Conservation (phyloP, 35 echinoderm and acorn worm species). For the Lytechinus variegatus region DNA sequence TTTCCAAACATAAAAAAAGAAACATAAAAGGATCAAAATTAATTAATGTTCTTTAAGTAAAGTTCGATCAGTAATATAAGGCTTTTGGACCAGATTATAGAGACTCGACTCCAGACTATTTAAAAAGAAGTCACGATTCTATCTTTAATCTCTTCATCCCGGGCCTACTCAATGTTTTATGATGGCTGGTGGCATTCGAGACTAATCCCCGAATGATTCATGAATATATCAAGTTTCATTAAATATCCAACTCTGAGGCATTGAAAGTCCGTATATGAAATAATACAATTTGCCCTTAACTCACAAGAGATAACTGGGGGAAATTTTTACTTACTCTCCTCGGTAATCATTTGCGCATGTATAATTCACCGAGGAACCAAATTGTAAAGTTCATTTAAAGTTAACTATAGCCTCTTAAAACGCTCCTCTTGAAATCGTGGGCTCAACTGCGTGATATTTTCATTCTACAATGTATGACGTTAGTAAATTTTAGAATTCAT, state of each 20-base stretch:
- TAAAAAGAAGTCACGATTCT: background rate
- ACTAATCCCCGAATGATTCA: constrained; percentile 2
- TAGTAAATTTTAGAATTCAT: too few relatives aligned
- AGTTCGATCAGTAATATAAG: background rate
- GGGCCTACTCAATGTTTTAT: background rate
- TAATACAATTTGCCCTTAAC: background rate
- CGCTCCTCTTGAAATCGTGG: too few relatives aligned
- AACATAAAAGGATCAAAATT: too few relatives aligned
- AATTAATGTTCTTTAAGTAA: too few relatives aligned
- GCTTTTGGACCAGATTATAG: background rate
- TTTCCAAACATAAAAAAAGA: too few relatives aligned
- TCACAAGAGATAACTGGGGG: background rate
- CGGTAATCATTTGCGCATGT: too few relatives aligned
- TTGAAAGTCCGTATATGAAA: background rate
- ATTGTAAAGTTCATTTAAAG: too few relatives aligned
- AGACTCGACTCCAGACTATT: background rate
- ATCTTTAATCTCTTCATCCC: background rate
- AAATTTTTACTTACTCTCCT: background rate
- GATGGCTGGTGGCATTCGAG: background rate
- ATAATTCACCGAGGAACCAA: too few relatives aligned
- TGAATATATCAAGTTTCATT: background rate
- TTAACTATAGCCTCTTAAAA: too few relatives aligned
- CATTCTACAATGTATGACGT: too few relatives aligned
- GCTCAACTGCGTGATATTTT: too few relatives aligned
- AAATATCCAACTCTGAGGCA: background rate